Evolutionary conservation across 2,113 vertebrate genomes (phyloP), one percentile per base, ranked within the genome.

Genomic region (Pluvianellus socialis): DNA sequence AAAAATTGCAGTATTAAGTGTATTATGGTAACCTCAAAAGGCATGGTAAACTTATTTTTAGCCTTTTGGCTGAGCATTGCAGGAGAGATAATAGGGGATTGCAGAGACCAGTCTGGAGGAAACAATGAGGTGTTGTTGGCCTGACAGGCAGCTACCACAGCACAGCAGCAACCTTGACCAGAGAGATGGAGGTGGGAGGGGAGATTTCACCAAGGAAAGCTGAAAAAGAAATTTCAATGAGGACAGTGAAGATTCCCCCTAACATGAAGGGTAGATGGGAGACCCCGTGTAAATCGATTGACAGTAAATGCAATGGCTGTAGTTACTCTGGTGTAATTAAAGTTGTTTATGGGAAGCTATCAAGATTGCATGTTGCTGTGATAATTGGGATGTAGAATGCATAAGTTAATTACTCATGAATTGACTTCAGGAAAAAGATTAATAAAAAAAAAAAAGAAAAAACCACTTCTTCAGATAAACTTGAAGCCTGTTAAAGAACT

Each of bases 1-100:
- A 38, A 50, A 52, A 50, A n/a, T 2, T 9, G 5, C 0, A 0
- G 1, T 53, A 27, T 21, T 30, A 45, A 56, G 12, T 26, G 7
- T 35, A 1, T 63, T 79, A 19, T 30, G 33, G 32, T 53, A 53
- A 28, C 22, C 10, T 81, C 38, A 27, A 47, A 85, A 74, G 7
- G 7, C 14, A 15, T 0, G 13, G 11, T 63, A 27, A 62, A 35
- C 16, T 35, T 4, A 7, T 17, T 44, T 80, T 50, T 52, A 42
- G 44, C 35, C 26, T 76, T 94, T 72, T 42, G 30, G 24, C 32
- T 49, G 10, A 79, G 45, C 14, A 15, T 9, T 50, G 32, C 26
- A 45, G 49, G 44, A 68, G 24, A 40, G 19, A 22, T 3, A 73
- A 26, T 4, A 47, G 13, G 11, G 5, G 19, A 0, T n/a, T 62